Conservation (phyloP, 2,797 vertebrate genomes). For the Botia almorhae region DNA sequence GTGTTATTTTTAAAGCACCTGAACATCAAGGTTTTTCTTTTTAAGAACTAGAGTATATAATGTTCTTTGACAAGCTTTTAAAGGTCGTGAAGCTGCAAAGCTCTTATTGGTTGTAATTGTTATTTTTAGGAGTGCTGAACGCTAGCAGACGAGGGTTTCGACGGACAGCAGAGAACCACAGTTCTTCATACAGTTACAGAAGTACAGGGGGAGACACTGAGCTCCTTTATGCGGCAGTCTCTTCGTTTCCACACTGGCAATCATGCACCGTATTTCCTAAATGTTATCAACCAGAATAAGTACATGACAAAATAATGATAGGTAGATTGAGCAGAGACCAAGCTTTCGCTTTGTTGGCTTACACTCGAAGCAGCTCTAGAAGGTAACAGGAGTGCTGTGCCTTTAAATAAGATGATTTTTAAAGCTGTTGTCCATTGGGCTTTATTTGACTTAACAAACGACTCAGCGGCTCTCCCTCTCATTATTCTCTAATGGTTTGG, state of each 20-base stretch:
- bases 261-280: background rate
- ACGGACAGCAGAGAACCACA: background rate
- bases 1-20: background rate
- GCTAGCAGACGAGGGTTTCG: background rate
- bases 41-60: background rate
- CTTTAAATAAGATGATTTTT: conserved; percentile 25
- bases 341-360: background rate
- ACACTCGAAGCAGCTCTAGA: background rate
- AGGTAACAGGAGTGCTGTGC: background rate
- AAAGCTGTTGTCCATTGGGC: background rate
- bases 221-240: background rate
- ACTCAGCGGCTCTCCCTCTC: background rate
- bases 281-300: conserved; percentile 4
- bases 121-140: background rate
- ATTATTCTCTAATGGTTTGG: conserved; percentile 1
- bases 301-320: conserved; percentile 12
- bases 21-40: background rate
- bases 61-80: background rate
- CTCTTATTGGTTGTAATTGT: background rate
- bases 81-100: background rate
- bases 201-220: background rate
- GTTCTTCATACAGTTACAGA: background rate
- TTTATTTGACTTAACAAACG: conserved; percentile 18
- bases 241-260: background rate
- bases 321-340: background rate